Evolutionary conservation across 2,888 invertebrate genomes (phyloP).

Genomic region (Graphium colonna): DNA sequence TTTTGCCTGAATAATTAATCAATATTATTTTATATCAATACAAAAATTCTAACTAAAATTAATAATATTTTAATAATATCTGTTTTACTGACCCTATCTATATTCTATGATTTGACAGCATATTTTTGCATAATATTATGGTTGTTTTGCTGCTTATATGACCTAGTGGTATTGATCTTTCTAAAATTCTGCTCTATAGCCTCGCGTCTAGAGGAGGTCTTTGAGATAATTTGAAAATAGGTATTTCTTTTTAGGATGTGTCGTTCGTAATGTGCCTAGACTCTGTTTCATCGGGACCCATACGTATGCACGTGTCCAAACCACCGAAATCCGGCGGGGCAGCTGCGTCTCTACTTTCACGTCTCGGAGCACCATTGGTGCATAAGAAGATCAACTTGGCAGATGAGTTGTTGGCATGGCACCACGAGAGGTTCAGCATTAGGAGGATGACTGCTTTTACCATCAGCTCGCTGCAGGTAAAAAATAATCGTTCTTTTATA

Average conservation of each 20-base stretch:
- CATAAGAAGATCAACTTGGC: constrained; percentile 99
- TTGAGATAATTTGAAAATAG: no score
- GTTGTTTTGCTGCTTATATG: neutral
- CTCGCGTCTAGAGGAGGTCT: no score
- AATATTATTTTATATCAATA: no score
- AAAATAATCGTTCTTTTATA: neutral
- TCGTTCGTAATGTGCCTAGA: constrained; percentile 96
- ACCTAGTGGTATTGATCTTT: neutral
- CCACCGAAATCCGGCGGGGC: constrained; percentile 93
- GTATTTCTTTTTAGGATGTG: no score
- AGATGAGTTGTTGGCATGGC: constrained; percentile 95
- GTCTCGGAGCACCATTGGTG: constrained; percentile 80
- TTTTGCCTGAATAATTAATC: no score
- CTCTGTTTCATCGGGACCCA: constrained; percentile 82
- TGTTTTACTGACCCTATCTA: no score
- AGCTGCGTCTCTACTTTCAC: constrained; percentile 83
- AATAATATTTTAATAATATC: no score
- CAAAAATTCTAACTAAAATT: no score
- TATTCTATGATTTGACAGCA: no score
- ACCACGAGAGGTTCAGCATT: constrained; percentile 98
- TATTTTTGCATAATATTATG: no score
- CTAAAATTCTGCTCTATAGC: no score
- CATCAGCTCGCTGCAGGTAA: constrained; percentile 85
- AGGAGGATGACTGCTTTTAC: constrained; percentile 95
- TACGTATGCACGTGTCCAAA: constrained; percentile 97